Evolutionary conservation across 2,888 invertebrate species (phyloP).

Genomic region (Adelognathus sp.): DNA sequence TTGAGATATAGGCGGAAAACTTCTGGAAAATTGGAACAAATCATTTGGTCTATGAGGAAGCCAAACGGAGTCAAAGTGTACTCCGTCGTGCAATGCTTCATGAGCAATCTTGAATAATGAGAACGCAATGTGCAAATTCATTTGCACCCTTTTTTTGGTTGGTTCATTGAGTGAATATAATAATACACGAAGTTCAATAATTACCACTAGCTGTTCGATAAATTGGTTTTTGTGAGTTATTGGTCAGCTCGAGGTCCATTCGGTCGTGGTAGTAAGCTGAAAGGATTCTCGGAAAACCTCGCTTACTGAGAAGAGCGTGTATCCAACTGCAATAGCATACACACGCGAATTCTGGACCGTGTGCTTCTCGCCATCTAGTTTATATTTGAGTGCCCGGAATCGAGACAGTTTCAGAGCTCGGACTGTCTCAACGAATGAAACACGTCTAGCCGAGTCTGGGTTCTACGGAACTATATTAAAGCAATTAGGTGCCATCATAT

Average conservation of each 20-base stretch:
- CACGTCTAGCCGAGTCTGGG: neutral
- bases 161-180: too few relatives aligned
- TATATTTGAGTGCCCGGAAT: neutral
- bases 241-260: neutral
- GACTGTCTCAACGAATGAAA: conserved; percentile 35
- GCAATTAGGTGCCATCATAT: conserved; percentile 40
- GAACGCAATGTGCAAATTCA: too few relatives aligned
- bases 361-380: neutral
- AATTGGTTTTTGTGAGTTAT: neutral
- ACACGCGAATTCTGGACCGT: neutral
- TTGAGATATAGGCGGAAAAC: too few relatives aligned
- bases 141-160: too few relatives aligned
- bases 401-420: neutral
- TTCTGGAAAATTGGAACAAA: too few relatives aligned
- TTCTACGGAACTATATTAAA: conserved; percentile 31
- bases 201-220: neutral
- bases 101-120: too few relatives aligned
- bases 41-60: too few relatives aligned
- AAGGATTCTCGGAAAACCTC: conserved; percentile 49
- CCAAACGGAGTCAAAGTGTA: too few relatives aligned
- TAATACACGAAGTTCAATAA: neutral
- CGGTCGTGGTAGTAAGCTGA: neutral
- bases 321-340: conserved; percentile 8
- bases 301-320: conserved; percentile 17
- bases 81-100: too few relatives aligned